Evolutionary conservation across 2,888 invertebrate species (phyloP).

Genomic region (Cecidostiba fungosa): DNA sequence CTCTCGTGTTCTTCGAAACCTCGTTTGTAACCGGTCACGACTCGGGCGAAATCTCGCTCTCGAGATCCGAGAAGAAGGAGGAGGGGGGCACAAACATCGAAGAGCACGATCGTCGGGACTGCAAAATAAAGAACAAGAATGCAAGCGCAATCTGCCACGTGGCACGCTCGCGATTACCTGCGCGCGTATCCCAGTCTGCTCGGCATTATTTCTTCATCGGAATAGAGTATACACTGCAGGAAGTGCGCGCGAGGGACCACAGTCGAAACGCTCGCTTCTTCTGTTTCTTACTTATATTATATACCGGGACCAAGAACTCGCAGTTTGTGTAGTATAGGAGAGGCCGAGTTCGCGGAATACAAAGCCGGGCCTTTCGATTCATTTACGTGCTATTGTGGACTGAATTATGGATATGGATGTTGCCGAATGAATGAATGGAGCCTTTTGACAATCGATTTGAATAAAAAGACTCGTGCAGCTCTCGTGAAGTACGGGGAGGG

Average conservation of each 20-base stretch:
- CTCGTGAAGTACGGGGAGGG: too few relatives aligned
- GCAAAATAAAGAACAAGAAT: background rate
- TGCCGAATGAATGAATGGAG: background rate
- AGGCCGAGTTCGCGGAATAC: background rate
- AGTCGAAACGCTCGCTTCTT: background rate
- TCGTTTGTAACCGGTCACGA: slow-evolving; percentile 46
- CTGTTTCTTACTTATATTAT: too few relatives aligned
- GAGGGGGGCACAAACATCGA: background rate
- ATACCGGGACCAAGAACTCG: too few relatives aligned
- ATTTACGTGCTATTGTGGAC: background rate
- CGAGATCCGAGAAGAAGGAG: background rate
- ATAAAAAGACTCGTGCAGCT: background rate
- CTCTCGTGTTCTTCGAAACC: slow-evolving; percentile 31
- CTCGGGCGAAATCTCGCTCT: slow-evolving; percentile 26
- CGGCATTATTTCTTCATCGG: background rate
- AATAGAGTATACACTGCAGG: background rate
- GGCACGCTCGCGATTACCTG: slow-evolving; percentile 20
- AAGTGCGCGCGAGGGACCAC: background rate
- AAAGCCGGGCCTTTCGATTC: background rate
- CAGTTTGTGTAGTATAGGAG: too few relatives aligned
- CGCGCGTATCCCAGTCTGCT: background rate
- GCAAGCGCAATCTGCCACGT: slow-evolving; percentile 26
- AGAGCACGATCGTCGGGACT: background rate
- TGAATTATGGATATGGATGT: background rate
- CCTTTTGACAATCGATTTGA: background rate